These are phyloP conservation scores for Setophaga kirtlandii DNA, from an alignment of 2,113 vertebrate genomes.

Conservation along the genomic window DNA sequence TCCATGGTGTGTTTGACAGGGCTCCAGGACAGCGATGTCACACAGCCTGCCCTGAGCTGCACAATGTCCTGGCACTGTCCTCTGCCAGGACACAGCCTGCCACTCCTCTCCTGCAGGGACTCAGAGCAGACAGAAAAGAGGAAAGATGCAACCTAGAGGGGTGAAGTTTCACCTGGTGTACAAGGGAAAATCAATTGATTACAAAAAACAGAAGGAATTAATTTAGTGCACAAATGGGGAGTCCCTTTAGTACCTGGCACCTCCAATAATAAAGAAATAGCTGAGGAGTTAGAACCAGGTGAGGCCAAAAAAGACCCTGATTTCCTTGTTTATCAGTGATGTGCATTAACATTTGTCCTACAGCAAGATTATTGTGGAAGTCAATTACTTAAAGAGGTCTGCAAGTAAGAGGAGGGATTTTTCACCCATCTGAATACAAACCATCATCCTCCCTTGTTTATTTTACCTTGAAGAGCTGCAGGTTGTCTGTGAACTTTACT, in stretches of 20 bases:
- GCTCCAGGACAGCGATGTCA: constrained; percentile 24
- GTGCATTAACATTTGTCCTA: background rate
- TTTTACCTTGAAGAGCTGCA: background rate
- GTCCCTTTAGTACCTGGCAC: background rate
- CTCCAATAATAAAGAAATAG: background rate
- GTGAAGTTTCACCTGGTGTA: background rate
- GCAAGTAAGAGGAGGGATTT: background rate
- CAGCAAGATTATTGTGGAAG: background rate
- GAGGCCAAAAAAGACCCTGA: background rate
- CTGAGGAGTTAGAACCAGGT: background rate
- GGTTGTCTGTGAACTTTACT: background rate
- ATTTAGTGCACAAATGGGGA: background rate
- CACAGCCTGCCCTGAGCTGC: background rate
- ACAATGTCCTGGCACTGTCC: background rate
- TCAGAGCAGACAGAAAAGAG: background rate
- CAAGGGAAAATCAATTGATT: background rate
- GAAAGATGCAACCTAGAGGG: background rate
- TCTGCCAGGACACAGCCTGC: background rate
- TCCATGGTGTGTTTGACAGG: background rate
- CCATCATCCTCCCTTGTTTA: background rate
- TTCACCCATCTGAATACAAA: background rate
- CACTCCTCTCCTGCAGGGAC: background rate
- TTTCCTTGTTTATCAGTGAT: background rate
- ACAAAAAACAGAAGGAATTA: background rate
- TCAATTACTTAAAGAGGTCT: background rate